Percentiles rank a stretch among this genome's conserved stretches.
These are phyloP conservation scores for Cantharis nigra DNA, from an alignment of 2,888 invertebrate species.

Conservation along the genomic window DNA sequence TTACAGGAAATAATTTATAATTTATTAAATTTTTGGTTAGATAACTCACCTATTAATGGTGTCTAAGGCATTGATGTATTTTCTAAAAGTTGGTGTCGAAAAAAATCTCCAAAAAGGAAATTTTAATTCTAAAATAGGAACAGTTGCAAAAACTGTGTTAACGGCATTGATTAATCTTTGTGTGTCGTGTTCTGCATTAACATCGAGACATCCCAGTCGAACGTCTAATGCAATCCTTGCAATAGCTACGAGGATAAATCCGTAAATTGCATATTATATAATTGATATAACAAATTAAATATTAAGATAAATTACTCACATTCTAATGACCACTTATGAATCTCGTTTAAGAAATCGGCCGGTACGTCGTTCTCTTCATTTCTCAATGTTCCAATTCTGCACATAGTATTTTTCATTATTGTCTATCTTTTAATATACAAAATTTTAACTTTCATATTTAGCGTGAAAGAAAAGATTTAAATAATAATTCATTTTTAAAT, in stretches of 20 bases:
- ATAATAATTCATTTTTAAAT: not conserved
- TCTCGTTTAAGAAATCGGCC: constrained; percentile 69
- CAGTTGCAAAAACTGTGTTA: constrained; percentile 68
- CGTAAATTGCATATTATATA: too few relatives aligned
- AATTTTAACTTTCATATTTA: not conserved
- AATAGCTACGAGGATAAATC: constrained; percentile 59
- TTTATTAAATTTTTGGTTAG: not conserved
- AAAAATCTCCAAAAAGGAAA: constrained; percentile 72
- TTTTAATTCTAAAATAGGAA: constrained; percentile 67
- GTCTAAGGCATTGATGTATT: constrained; percentile 69
- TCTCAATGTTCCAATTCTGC: constrained; percentile 62
- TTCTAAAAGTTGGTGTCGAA: constrained; percentile 65
- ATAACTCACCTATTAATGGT: constrained; percentile 66
- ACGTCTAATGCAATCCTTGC: constrained; percentile 70
- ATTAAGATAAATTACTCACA: constrained; percentile 54
- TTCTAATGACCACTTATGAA: constrained; percentile 81
- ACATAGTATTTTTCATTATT: constrained; percentile 30
- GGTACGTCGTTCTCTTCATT: constrained; percentile 65
- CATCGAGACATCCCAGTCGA: constrained; percentile 66
- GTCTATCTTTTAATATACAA: not conserved
- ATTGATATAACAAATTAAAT: too few relatives aligned
- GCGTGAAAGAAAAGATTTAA: not conserved
- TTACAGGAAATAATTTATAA: not conserved
- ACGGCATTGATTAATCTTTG: constrained; percentile 70
- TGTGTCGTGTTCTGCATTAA: constrained; percentile 60